Conservation (phyloP, 1,140 invertebrate species). For the Leptoteleia sp. region DNA sequence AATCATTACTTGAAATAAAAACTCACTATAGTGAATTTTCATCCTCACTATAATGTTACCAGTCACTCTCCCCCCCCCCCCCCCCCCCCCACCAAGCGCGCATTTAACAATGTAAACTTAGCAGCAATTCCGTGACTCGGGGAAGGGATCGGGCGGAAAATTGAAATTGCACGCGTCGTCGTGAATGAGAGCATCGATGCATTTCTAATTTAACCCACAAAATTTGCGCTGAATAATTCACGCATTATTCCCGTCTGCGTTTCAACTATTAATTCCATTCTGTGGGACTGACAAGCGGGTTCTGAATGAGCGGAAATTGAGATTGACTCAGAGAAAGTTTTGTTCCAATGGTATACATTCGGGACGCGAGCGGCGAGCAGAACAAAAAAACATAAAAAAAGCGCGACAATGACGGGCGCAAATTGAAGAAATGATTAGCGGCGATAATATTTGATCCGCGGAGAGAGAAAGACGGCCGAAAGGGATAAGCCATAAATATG, state of each 20-base stretch:
- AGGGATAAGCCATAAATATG: slow-evolving; percentile 66
- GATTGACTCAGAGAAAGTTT: slow-evolving; percentile 66
- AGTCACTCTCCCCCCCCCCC: too few species aligned
- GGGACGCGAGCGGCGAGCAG: background rate
- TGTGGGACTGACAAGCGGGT: slow-evolving; percentile 28
- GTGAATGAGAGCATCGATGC: slow-evolving; percentile 62
- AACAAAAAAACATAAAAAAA: slow-evolving; percentile 14
- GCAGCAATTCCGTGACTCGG: too few species aligned
- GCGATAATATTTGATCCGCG: slow-evolving; percentile 31
- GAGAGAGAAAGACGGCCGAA: slow-evolving; percentile 15
- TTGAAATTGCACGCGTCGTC: slow-evolving; percentile 56
- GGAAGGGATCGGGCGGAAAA: too few species aligned
- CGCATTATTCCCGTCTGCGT: slow-evolving; percentile 58
- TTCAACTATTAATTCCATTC: slow-evolving; percentile 58
- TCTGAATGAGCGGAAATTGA: slow-evolving; percentile 63
- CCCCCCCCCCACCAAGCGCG: too few species aligned
- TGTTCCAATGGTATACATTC: slow-evolving; percentile 59
- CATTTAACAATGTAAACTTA: too few species aligned
- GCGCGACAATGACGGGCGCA: slow-evolving; percentile 29
- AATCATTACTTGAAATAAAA: too few species aligned
- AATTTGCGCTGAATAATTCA: slow-evolving; percentile 64
- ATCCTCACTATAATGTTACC: too few species aligned
- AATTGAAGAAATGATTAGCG: slow-evolving; percentile 58
- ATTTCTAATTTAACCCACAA: slow-evolving; percentile 65
- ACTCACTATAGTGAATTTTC: too few species aligned